These are phyloP conservation scores for Odontamblyopus lacepedii DNA, from an alignment of 2,797 vertebrate genomes.

Conservation along the genomic window DNA sequence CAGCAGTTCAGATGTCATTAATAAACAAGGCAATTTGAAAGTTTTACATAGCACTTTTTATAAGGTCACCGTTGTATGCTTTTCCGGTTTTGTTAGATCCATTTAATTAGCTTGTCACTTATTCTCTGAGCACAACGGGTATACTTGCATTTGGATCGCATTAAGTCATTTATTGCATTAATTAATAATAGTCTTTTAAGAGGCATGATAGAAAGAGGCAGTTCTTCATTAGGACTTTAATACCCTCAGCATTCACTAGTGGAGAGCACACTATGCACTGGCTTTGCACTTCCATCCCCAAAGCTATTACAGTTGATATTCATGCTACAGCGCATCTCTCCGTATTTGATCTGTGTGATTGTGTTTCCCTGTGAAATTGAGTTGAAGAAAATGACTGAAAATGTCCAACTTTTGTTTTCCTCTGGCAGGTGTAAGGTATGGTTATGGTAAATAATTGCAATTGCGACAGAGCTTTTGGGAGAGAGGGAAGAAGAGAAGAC, in stretches of 20 bases:
- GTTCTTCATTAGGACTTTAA: constrained; percentile 48
- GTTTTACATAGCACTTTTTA: constrained; percentile 6
- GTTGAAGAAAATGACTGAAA: constrained; percentile 53
- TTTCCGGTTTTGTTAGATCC: constrained; percentile 19
- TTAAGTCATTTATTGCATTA: constrained; percentile 22
- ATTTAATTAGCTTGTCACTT: constrained; percentile 37
- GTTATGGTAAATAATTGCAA: constrained; percentile 69
- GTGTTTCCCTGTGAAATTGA: constrained; percentile 55
- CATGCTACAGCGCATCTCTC: constrained; percentile 59
- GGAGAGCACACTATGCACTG: constrained; percentile 42
- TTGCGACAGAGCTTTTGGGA: constrained; percentile 30
- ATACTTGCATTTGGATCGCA: constrained; percentile 24
- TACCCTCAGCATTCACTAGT: constrained; percentile 21
- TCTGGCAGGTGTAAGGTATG: constrained; percentile 38
- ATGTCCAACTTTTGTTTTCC: constrained; percentile 59
- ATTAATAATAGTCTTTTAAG: constrained; percentile 44
- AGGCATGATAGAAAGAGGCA: constrained; percentile 18
- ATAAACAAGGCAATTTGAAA: constrained; percentile 13
- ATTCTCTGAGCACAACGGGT: constrained; percentile 15
- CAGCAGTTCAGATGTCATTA: constrained; percentile 6
- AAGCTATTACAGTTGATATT: constrained; percentile 65
- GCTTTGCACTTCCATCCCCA: constrained; percentile 46
- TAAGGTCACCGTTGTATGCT: background rate
- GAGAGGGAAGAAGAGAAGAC: constrained; percentile 15
- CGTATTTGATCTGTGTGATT: constrained; percentile 60